These are phyloP conservation scores for Cossypha polioptera DNA, from an alignment of 2,797 vertebrate species.

Conservation along the genomic window DNA sequence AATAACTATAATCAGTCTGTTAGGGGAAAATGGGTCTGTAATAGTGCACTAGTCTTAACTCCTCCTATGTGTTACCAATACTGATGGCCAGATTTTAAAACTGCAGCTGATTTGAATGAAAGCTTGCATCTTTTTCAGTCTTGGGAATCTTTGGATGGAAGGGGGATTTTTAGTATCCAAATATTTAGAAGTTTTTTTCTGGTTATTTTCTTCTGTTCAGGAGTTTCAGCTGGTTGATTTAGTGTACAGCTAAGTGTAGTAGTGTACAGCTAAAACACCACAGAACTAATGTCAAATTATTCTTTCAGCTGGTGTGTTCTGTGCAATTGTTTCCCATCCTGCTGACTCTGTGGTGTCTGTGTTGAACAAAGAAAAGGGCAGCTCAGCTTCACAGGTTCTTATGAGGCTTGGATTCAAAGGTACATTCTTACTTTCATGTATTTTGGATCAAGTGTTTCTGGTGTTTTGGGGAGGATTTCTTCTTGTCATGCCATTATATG, in stretches of 20 bases:
- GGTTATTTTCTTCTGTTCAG: not conserved
- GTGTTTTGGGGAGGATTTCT: not conserved
- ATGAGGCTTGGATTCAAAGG: constrained; percentile 91
- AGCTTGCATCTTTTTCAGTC: not conserved
- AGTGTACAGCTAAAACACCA: not conserved
- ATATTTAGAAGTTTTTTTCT: not conserved
- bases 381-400: constrained; percentile 88
- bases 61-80: accelerated
- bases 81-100: not conserved
- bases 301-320: constrained; percentile 94
- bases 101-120: not conserved
- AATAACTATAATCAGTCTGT: not conserved
- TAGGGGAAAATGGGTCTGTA: not conserved
- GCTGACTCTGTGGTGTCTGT: constrained; percentile 98
- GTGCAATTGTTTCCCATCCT: constrained; percentile 97
- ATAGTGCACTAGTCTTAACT: not conserved
- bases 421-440: constrained; percentile 34
- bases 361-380: constrained; percentile 96
- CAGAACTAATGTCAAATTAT: not conserved
- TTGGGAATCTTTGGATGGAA: not conserved
- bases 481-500: not conserved
- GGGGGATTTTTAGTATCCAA: not conserved
- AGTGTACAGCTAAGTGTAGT: too few relatives aligned
- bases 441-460: not conserved
- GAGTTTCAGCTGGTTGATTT: not conserved